Evolutionary conservation across 1,140 invertebrate genomes (phyloP), one percentile per base, ranked within the genome.

Genomic region (Drosophila watanabei): DNA sequence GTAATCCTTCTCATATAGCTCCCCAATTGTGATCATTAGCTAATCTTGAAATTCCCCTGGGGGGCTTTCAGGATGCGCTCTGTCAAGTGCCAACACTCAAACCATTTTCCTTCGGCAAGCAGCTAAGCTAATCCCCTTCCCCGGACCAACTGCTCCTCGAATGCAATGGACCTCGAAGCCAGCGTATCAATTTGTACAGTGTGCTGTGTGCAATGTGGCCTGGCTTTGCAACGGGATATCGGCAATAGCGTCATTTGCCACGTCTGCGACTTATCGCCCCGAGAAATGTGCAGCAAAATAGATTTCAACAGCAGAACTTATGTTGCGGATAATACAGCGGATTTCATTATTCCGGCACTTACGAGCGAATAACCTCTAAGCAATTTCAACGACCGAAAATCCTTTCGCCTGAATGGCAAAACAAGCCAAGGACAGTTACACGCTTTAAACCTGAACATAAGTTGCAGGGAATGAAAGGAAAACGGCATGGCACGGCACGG

Each of bases 331-430:
- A 89, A 91, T 86, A 79, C 86, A 80, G 76, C 66, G 84, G 87
- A 89, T 89, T 89, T 90, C 82, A 89, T 89, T 89, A 86, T 89
- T 89, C 90, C 82, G 87, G 86, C 86, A 90, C 86, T 89, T 90
- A 90, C 85, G 75, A 90, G 35, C 85, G 82, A 89, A 82, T 86
- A 90, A 82, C 75, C 81, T 90, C 86, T 82, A 85, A 89, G 82
- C 86, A 86, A 89, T 89, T 85, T 79, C 63, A 82, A 66, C 79
- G 64, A 79, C 70, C 52, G 20, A 79, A 79, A 79, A 89, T 85
- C 75, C 82, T 72, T 75, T 75, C 69, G 77, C 32, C 49, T 43
- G 39, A 61, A 56, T 60, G 57, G 43, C 48, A 79, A 79, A 79
- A 35, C 75, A 78, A 71, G 57, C 85, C 64, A 54, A 32, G 68